phyloP scores from a whole-genome alignment of 2,888 invertebrate species.

The Resseliella maxima region DNA sequence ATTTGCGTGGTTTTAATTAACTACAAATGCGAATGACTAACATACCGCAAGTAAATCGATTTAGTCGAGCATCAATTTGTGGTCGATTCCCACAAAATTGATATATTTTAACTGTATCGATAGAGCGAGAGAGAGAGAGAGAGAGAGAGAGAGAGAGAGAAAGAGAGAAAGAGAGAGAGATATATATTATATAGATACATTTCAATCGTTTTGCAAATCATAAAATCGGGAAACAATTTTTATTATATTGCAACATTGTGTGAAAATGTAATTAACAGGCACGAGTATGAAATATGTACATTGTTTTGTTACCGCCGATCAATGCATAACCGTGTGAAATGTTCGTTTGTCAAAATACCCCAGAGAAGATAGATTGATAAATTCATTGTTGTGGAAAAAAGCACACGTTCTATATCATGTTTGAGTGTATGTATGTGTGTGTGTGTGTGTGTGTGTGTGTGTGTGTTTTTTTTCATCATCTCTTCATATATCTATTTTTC shows the following conservation, averaged over 20 bases:
- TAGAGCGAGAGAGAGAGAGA: too few species aligned
- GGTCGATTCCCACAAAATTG: too few species aligned
- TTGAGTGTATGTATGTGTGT: background rate
- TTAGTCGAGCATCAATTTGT: background rate
- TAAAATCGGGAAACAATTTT: background rate
- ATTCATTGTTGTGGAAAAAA: background rate
- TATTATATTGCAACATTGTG: background rate
- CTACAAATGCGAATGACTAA: background rate
- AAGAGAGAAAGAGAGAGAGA: too few species aligned
- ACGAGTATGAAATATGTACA: background rate
- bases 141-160: too few species aligned
- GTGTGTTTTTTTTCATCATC: background rate
- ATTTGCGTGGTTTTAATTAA: background rate
- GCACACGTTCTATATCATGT: background rate
- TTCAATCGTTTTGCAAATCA: background rate
- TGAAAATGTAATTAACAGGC: background rate
- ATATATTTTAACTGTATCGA: too few species aligned
- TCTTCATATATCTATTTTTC: too few species aligned
- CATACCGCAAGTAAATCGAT: constrained; percentile 13
- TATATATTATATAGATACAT: background rate
- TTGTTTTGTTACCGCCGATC: background rate
- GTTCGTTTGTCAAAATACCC: background rate
- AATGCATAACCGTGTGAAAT: background rate
- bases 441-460: background rate
- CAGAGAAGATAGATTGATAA: constrained; percentile 12